Percentiles rank a stretch among this genome's conserved stretches.
These are phyloP conservation scores for Grammomys surdaster DNA, from an alignment of 2,113 vertebrate genomes.

Conservation along the genomic window DNA sequence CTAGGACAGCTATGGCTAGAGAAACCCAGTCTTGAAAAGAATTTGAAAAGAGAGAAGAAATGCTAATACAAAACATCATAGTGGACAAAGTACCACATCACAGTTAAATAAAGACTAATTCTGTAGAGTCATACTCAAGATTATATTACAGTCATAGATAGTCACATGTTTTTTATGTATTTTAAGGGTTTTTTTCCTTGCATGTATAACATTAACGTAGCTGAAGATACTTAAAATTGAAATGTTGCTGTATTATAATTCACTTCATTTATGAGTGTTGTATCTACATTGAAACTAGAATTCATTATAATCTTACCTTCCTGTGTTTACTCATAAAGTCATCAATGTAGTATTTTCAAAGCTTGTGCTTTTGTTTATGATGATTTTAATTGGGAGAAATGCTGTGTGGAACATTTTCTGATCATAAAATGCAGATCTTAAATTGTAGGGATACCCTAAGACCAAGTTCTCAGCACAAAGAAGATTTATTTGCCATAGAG, in stretches of 20 bases:
- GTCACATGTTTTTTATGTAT: not conserved
- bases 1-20: not conserved
- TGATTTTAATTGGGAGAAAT: constrained; percentile 24
- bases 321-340: not conserved
- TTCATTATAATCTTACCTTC: constrained; percentile 27
- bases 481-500: not conserved
- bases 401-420: not conserved
- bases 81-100: not conserved
- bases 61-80: not conserved
- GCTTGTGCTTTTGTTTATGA: not conserved
- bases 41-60: not conserved
- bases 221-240: constrained; percentile 31
- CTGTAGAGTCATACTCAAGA: not conserved
- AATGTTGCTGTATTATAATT: not conserved
- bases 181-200: not conserved
- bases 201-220: not conserved
- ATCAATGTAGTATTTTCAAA: constrained; percentile 43
- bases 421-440: not conserved
- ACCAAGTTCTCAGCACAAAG: not conserved
- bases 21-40: not conserved
- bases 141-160: not conserved
- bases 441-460: not conserved
- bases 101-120: constrained; percentile 16
- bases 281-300: not conserved
- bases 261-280: not conserved